A percentile compares a stretch with the other conserved stretches of the same genome.
These are phyloP conservation scores for Coregonus sp. DNA, from an alignment of 2,797 vertebrate genomes.

Conservation along the genomic window DNA sequence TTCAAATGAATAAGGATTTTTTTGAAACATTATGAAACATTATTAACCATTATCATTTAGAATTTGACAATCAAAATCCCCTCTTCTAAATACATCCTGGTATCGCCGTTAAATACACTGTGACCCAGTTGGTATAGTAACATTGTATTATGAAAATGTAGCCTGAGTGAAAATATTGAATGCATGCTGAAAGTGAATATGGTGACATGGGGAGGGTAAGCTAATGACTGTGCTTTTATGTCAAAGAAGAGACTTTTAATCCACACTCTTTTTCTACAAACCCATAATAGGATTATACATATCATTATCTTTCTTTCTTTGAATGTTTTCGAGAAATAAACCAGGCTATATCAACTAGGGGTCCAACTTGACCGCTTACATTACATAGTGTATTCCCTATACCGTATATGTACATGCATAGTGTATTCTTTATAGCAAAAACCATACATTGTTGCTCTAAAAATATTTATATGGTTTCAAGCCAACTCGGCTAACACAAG, in stretches of 20 bases:
- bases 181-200: constrained; percentile 13
- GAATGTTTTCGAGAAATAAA: constrained; percentile 46
- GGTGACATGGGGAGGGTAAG: constrained; percentile 14
- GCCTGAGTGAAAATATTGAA: not conserved
- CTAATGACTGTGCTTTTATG: constrained; percentile 60
- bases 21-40: no score
- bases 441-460: not conserved
- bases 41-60: no score
- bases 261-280: constrained; percentile 52
- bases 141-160: not conserved
- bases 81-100: not conserved
- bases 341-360: constrained; percentile 16
- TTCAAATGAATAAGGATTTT: no score
- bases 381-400: not conserved
- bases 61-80: not conserved
- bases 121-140: not conserved
- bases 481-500: not conserved
- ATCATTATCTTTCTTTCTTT: constrained; percentile 42
- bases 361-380: constrained; percentile 30
- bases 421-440: constrained; percentile 14
- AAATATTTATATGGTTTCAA: constrained; percentile 3
- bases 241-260: constrained; percentile 59
- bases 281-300: constrained; percentile 62
- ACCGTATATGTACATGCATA: not conserved
- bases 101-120: not conserved